Conservation (phyloP, 2,797 vertebrate genomes). For the Cyclura pinguis region DNA sequence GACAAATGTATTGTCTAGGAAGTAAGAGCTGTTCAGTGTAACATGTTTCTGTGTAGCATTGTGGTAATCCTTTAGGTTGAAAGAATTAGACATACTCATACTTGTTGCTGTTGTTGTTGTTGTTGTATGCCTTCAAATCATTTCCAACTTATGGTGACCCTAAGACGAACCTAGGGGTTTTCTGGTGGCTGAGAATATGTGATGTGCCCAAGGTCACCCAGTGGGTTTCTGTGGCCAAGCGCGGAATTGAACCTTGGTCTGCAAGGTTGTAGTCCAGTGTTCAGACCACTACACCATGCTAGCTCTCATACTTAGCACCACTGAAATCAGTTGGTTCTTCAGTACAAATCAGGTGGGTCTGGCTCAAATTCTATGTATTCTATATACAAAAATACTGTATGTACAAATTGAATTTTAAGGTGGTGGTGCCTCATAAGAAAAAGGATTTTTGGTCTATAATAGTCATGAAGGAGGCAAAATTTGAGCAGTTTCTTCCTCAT, state of each 20-base stretch:
- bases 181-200: too few relatives aligned
- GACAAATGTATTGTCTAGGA: not conserved
- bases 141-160: too few relatives aligned
- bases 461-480: not conserved
- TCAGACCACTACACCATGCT: too few relatives aligned
- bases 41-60: not conserved
- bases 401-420: not conserved
- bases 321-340: not conserved
- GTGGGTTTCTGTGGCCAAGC: too few relatives aligned
- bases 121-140: too few relatives aligned
- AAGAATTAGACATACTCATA: too few relatives aligned
- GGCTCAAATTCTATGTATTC: not conserved
- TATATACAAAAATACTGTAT: not conserved
- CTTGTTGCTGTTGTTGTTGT: too few relatives aligned
- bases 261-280: too few relatives aligned
- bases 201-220: too few relatives aligned
- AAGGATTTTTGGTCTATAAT: not conserved
- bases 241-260: too few relatives aligned
- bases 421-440: not conserved
- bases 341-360: not conserved
- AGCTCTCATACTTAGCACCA: not conserved
- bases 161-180: too few relatives aligned
- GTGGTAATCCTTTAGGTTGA: not conserved
- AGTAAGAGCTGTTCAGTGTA: not conserved
- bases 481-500: not conserved